These are phyloP conservation scores for Trimorus sp. DNA, from an alignment of 2,888 invertebrate genomes.

Conservation along the genomic window DNA sequence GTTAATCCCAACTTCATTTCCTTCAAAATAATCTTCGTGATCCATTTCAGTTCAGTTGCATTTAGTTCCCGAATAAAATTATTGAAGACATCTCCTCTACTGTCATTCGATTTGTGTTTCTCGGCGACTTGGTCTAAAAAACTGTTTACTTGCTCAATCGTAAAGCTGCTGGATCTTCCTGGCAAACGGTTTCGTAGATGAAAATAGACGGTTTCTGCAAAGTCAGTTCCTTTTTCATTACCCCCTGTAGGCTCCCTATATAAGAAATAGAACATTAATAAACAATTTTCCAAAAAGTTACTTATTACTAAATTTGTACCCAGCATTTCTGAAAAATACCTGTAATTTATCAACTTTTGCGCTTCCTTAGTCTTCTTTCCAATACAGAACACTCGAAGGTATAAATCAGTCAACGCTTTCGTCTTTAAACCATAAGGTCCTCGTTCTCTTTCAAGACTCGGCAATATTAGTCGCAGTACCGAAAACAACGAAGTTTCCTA, in stretches of 20 bases:
- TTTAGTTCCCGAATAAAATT: slow-evolving; percentile 87
- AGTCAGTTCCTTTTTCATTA: slow-evolving; percentile 85
- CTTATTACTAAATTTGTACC: no score
- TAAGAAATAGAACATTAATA: neutral
- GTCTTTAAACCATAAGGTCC: slow-evolving; percentile 93
- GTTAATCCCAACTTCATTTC: slow-evolving; percentile 90
- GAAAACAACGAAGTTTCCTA: slow-evolving; percentile 86
- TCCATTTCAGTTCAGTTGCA: slow-evolving; percentile 93
- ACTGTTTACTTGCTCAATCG: slow-evolving; percentile 87
- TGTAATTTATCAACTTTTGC: slow-evolving; percentile 83
- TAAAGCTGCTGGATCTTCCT: slow-evolving; percentile 82
- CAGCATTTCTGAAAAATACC: slow-evolving; percentile 68
- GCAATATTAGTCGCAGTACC: slow-evolving; percentile 90
- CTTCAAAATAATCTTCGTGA: slow-evolving; percentile 93
- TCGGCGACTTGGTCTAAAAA: slow-evolving; percentile 89
- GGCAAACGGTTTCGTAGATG: slow-evolving; percentile 85
- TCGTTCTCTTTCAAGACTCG: slow-evolving; percentile 90
- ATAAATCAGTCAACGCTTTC: slow-evolving; percentile 87
- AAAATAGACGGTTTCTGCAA: slow-evolving; percentile 89
- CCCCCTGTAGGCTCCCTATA: slow-evolving; percentile 82
- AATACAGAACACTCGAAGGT: slow-evolving; percentile 90
- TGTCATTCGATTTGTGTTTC: slow-evolving; percentile 85
- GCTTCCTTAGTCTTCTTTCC: slow-evolving; percentile 85
- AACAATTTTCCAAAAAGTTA: no score
- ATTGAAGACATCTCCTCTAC: slow-evolving; percentile 85